These are phyloP conservation scores for Endomychus coccineus DNA, from an alignment of 2,888 invertebrate species.

Conservation along the genomic window DNA sequence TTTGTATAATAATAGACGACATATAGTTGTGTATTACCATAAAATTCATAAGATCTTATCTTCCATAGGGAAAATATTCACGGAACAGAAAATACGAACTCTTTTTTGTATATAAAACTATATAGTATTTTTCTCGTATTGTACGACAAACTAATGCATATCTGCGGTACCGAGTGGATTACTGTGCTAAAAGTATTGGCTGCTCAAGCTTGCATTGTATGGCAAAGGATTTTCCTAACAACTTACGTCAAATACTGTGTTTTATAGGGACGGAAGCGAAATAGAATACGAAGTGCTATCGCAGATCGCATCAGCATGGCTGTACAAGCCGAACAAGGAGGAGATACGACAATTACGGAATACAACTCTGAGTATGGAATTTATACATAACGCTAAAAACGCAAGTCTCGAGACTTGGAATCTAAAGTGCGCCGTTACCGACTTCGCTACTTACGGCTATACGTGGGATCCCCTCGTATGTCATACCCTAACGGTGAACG, in stretches of 20 bases:
- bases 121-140: too few relatives aligned
- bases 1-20: too few relatives aligned
- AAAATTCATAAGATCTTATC: too few relatives aligned
- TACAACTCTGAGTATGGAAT: slow-evolving; percentile 44
- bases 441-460: slow-evolving; percentile 46
- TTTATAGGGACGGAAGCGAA: slow-evolving; percentile 56
- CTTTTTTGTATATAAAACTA: too few relatives aligned
- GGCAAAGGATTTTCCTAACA: slow-evolving; percentile 1
- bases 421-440: slow-evolving; percentile 45
- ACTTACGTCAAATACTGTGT: not conserved
- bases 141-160: too few relatives aligned
- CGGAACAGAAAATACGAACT: too few relatives aligned
- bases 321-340: slow-evolving; percentile 24
- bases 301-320: slow-evolving; percentile 45
- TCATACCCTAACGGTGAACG: slow-evolving; percentile 45
- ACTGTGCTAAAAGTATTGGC: too few relatives aligned
- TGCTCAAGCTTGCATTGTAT: not conserved
- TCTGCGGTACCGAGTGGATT: too few relatives aligned
- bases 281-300: slow-evolving; percentile 60
- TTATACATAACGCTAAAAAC: slow-evolving; percentile 46
- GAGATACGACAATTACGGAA: slow-evolving; percentile 41
- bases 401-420: slow-evolving; percentile 44
- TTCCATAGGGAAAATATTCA: too few relatives aligned
- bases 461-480: slow-evolving; percentile 58
- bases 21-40: too few relatives aligned